A percentile compares a stretch with the other conserved stretches of the same genome.
phyloP scores from a whole-genome alignment of 2,113 vertebrate species.

The Cyphomyrus plagiostoma region DNA sequence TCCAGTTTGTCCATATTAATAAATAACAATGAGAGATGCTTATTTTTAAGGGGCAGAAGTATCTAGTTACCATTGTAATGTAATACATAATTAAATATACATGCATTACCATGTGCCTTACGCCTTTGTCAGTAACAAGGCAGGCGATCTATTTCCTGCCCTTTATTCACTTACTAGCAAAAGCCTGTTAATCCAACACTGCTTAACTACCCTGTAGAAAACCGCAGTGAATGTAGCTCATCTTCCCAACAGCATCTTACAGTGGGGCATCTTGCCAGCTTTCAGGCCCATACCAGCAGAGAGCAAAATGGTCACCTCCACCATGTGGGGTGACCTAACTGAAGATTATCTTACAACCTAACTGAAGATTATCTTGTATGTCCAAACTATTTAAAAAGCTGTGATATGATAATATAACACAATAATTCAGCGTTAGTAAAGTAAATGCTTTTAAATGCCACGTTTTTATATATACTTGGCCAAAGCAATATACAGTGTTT shows the following conservation, averaged over 20 bases:
- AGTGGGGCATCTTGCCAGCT: not conserved
- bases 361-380: not conserved
- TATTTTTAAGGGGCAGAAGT: not conserved
- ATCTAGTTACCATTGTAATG: not conserved
- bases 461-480: not conserved
- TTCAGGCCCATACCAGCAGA: conserved; percentile 4
- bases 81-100: not conserved
- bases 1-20: not conserved
- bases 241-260: not conserved
- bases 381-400: not conserved
- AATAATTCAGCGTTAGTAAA: not conserved
- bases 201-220: not conserved
- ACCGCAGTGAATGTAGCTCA: not conserved
- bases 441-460: not conserved
- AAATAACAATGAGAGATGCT: not conserved
- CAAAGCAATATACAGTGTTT: not conserved
- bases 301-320: not conserved
- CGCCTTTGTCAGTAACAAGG: not conserved
- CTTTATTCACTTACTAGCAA: not conserved
- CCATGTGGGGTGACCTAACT: not conserved
- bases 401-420: not conserved
- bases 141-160: not conserved
- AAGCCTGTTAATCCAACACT: not conserved
- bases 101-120: not conserved
- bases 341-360: not conserved